phyloP scores from a whole-genome alignment of 92 coral and sea anemone species.

The Porites lobata region DNA sequence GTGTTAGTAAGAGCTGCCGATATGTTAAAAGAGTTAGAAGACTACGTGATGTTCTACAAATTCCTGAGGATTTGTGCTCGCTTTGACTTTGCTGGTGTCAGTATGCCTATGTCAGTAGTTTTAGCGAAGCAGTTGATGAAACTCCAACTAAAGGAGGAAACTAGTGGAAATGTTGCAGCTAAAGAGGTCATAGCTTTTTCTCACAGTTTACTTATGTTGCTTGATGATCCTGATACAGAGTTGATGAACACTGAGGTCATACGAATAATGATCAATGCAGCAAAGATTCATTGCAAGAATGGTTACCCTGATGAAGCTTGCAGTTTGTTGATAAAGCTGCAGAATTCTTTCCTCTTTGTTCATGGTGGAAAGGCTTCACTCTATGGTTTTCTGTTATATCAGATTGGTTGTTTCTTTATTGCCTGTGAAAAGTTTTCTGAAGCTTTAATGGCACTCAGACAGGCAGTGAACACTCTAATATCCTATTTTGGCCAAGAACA shows the following conservation, averaged over 20 bases:
- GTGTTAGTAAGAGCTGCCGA: not conserved
- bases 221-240: not conserved
- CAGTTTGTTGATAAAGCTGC: not conserved
- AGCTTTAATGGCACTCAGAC: not conserved
- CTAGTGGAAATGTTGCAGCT: not conserved
- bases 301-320: not conserved
- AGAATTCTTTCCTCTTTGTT: not conserved
- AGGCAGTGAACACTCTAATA: not conserved
- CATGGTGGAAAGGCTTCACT: not conserved
- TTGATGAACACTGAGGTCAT: not conserved
- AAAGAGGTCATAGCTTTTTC: not conserved
- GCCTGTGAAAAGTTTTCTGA: not conserved
- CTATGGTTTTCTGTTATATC: slow-evolving; percentile 3
- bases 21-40: not conserved
- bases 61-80: not conserved
- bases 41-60: not conserved
- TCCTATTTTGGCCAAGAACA: slow-evolving; percentile 3
- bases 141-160: slow-evolving; percentile 3
- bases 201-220: not conserved
- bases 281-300: not conserved
- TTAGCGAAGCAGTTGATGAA: not conserved
- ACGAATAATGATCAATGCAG: not conserved
- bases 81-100: not conserved
- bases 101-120: too few relatives aligned
- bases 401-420: slow-evolving; percentile 3